phyloP scores from a whole-genome alignment of 2,888 invertebrate species.

The Ashinkailepas kermadecensis region DNA sequence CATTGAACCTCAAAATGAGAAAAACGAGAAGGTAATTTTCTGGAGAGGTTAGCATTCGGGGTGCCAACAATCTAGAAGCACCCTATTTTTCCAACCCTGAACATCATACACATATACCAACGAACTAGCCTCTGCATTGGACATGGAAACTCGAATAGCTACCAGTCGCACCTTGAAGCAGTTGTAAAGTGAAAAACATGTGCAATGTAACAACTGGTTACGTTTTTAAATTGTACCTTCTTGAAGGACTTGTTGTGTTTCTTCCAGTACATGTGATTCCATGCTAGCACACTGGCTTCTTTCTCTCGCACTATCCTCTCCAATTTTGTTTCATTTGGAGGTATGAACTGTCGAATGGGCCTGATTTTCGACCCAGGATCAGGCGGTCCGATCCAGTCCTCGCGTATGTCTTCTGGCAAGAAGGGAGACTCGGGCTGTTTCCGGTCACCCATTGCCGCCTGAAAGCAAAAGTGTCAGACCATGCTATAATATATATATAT shows the following conservation, averaged over 20 bases:
- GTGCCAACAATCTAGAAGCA: too few species aligned
- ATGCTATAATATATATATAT: neutral
- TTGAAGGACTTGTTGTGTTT: conserved; percentile 1
- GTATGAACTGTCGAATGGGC: neutral
- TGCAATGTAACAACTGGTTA: too few species aligned
- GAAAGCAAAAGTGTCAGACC: neutral
- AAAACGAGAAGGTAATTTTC: too few species aligned
- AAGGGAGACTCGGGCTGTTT: neutral
- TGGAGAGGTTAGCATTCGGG: too few species aligned
- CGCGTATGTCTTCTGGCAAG: neutral
- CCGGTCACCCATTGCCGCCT: neutral
- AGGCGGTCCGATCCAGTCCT: neutral
- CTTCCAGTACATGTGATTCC: neutral
- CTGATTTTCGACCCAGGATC: neutral
- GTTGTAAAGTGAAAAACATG: too few species aligned
- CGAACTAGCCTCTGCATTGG: too few species aligned
- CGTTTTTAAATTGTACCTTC: neutral
- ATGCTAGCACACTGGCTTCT: neutral
- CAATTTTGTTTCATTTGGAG: neutral
- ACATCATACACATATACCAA: too few species aligned
- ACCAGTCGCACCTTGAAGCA: too few species aligned
- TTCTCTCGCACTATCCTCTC: neutral
- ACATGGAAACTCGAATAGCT: too few species aligned
- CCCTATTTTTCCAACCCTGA: too few species aligned
- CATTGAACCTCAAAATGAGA: too few species aligned